phyloP scores from a whole-genome alignment of 1,140 invertebrate species.

The Diabrotica undecimpunctata region DNA sequence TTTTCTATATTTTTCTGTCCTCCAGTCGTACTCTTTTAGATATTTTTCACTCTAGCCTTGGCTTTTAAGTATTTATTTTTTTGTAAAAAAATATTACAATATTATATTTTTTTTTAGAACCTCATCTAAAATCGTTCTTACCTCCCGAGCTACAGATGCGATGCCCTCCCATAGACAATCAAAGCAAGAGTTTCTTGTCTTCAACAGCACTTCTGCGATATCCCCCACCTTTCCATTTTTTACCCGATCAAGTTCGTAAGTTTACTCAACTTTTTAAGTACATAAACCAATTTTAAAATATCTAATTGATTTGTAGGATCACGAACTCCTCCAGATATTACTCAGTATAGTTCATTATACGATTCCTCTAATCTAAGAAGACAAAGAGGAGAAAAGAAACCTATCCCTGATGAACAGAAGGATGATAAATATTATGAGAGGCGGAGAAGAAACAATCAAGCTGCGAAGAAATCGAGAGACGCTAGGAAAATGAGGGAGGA shows the following conservation, averaged over 20 bases:
- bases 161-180: constrained; percentile 9
- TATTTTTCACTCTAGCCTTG: too few species aligned
- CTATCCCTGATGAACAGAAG: constrained; percentile 81
- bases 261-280: not conserved
- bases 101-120: constrained; percentile 15
- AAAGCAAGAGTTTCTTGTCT: constrained; percentile 19
- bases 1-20: too few species aligned
- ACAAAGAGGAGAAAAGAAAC: constrained; percentile 77
- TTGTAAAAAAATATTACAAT: too few species aligned
- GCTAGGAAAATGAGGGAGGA: constrained; percentile 81
- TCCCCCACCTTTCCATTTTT: constrained; percentile 19
- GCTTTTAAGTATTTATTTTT: too few species aligned
- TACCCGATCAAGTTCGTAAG: constrained; percentile 26
- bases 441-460: constrained; percentile 81
- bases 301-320: constrained; percentile 13
- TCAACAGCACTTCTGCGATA: constrained; percentile 24
- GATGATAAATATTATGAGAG: constrained; percentile 87
- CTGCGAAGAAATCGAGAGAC: constrained; percentile 86
- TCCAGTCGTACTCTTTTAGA: too few species aligned
- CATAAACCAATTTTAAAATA: not conserved
- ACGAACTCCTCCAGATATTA: constrained; percentile 12
- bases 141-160: constrained; percentile 9
- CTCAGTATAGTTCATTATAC: constrained; percentile 15
- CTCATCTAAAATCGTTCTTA: constrained; percentile 21
- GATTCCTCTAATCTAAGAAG: constrained; percentile 44